Base-by-base conservation (phyloP, 1,140 invertebrate species). In the Drosophila chauvacae region DNA sequence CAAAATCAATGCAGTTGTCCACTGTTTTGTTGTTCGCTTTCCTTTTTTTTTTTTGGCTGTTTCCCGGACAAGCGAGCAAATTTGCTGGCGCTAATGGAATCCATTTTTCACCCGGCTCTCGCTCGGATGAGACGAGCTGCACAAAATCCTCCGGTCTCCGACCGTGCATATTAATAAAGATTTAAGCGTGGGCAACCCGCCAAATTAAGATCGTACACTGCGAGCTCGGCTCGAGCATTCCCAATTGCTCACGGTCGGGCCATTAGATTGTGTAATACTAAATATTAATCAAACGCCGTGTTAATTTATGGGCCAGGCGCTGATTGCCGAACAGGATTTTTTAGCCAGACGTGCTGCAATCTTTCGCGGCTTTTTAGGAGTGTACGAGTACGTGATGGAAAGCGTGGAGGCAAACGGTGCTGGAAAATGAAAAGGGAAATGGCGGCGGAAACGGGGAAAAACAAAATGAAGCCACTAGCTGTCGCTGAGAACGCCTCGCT, bases 91-190 rank as follows among this genome's bases (percentile, higher is more conserved):
- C 65, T 84, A 88, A 88, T 88, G 85, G 56, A 45, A 50, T 42
- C 51, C 41, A 88, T 88, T 90, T 90, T 90, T 88, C 81, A 84
- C 76, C 33, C 33, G 64, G 9, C 66, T 45, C 68, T 57, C 64
- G 39, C 51, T 30, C 47, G 76, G 65, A 73, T 42, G 60, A 69
- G 63, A 60, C 77, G 50, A 74, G 74, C 75, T 42, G 48, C 65
- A 51, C 68, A 45, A 61, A 64, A 68, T 77, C 74, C 72, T 53
- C n/a, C 65, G 56, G 61, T 65, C 51, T 23, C 62, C 48, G 42
- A 68, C 53, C 80, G 65, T 84, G 73, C 84, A 90, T 88, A 88
- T 88, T 88, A 84, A 88, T 88, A 88, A 90, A 88, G 84, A 84
- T 88, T 88, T 90, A 81, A 78, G 77, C 72, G 69, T 51, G 57